phyloP scores from a whole-genome alignment of 1,140 invertebrate genomes.

The Drosophila nannoptera region DNA sequence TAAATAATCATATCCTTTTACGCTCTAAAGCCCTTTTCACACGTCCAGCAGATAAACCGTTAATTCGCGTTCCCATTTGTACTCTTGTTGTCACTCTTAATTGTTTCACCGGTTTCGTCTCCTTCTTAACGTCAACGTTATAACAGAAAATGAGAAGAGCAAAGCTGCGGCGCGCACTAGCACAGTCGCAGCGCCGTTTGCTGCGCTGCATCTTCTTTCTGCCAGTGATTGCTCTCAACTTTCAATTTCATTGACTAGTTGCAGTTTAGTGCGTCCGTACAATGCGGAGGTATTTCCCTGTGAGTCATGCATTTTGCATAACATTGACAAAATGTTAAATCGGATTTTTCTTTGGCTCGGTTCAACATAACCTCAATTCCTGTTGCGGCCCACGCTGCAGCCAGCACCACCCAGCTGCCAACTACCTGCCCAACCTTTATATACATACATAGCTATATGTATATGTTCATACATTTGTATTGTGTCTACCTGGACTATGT shows the following conservation, averaged over 20 bases:
- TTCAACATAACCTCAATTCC: conserved; percentile 41
- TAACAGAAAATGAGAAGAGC: neutral
- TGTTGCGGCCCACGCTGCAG: conserved; percentile 47
- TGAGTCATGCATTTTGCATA: conserved; percentile 64
- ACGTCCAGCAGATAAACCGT: neutral
- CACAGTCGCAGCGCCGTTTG: conserved; percentile 12
- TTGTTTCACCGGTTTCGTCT: conserved; percentile 6
- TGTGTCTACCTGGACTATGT: conserved; percentile 65
- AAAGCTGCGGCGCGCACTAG: conserved; percentile 38
- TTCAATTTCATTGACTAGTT: conserved; percentile 65
- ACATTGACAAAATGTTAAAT: conserved; percentile 43
- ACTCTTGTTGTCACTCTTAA: neutral
- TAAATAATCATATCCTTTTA: too few relatives aligned
- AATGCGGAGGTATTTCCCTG: conserved; percentile 57
- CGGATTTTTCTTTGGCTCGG: conserved; percentile 20
- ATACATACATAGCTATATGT: conserved; percentile 16
- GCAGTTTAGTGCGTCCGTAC: conserved; percentile 9
- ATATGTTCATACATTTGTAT: conserved; percentile 1
- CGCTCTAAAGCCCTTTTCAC: too few relatives aligned
- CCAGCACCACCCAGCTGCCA: conserved; percentile 58
- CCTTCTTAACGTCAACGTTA: conserved; percentile 11
- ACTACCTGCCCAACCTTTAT: conserved; percentile 46
- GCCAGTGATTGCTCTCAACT: conserved; percentile 57
- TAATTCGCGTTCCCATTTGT: neutral
- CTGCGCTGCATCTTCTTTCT: conserved; percentile 8